phyloP scores from a whole-genome alignment of 2,797 vertebrate species.

The Rhinichthys osculus region DNA sequence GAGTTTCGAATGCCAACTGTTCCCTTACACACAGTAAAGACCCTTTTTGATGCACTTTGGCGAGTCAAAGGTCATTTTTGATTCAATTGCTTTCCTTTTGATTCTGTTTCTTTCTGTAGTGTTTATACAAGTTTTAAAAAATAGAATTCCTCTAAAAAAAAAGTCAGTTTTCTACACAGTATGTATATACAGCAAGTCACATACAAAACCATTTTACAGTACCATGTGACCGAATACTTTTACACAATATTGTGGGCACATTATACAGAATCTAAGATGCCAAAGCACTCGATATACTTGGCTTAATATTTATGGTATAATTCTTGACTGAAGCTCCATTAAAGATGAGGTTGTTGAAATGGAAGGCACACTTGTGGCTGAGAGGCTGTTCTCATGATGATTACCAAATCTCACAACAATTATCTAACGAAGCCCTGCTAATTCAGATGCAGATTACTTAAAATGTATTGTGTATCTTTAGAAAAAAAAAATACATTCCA shows the following conservation, averaged over 20 bases:
- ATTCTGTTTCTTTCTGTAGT: slow-evolving; percentile 76
- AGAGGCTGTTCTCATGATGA: slow-evolving; percentile 21
- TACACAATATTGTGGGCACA: slow-evolving; percentile 32
- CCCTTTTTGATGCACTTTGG: slow-evolving; percentile 77
- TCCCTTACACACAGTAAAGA: slow-evolving; percentile 73
- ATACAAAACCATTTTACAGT: slow-evolving; percentile 62
- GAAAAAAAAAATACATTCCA: not conserved
- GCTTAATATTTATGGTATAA: not conserved
- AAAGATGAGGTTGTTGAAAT: slow-evolving; percentile 47
- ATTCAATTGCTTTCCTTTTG: slow-evolving; percentile 67
- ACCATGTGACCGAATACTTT: slow-evolving; percentile 48
- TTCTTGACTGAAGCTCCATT: slow-evolving; percentile 25
- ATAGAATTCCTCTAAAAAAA: slow-evolving; percentile 66
- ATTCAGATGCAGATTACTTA: slow-evolving; percentile 11
- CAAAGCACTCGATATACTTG: not conserved
- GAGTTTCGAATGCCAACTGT: slow-evolving; percentile 75
- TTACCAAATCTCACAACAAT: slow-evolving; percentile 12
- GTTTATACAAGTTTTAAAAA: slow-evolving; percentile 83
- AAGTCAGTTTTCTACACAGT: slow-evolving; percentile 68
- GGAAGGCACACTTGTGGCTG: slow-evolving; percentile 64
- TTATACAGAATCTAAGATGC: slow-evolving; percentile 10
- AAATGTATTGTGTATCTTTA: not conserved
- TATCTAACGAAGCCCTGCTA: not conserved
- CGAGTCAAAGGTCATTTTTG: slow-evolving; percentile 69
- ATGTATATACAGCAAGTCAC: slow-evolving; percentile 58